A percentile compares a stretch with the other conserved stretches of the same genome.
Evolutionary conservation across 2,888 invertebrate species (phyloP).

Genomic region (Ptycholaimellus sp.): DNA sequence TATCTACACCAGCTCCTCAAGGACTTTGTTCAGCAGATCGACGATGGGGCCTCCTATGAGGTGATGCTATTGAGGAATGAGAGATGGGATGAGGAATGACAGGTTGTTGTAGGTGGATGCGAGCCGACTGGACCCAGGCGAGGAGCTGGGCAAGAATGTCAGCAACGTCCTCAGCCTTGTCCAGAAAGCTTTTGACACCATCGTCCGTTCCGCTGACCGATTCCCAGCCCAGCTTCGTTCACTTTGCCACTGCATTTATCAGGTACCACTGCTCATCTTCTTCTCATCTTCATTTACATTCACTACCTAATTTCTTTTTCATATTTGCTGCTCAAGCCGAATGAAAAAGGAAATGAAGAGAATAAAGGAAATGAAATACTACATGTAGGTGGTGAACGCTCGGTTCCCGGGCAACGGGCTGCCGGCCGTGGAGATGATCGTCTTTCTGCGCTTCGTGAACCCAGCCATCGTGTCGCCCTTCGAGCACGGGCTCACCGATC

Average conservation of each 20-base stretch:
- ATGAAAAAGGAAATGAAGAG: too few relatives aligned
- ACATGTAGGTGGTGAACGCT: conserved; percentile 8
- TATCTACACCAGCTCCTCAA: conserved; percentile 66
- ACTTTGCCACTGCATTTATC: conserved; percentile 82
- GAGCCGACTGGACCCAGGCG: conserved; percentile 28
- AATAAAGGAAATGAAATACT: too few relatives aligned
- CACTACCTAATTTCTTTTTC: conserved; percentile 8
- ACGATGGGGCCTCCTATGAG: too few relatives aligned
- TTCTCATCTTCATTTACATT: conserved; percentile 18
- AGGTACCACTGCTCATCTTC: conserved; percentile 30
- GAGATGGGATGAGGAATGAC: too few relatives aligned
- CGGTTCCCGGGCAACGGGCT: conserved; percentile 64
- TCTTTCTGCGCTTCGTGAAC: conserved; percentile 85
- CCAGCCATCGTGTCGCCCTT: conserved; percentile 91
- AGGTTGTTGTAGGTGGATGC: too few relatives aligned
- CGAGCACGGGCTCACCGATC: conserved; percentile 73
- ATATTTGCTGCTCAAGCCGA: conserved; percentile 31
- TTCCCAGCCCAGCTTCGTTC: conserved; percentile 81
- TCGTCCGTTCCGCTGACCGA: conserved; percentile 22
- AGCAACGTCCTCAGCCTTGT: conserved; percentile 65
- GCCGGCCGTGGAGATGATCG: conserved; percentile 82
- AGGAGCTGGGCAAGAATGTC: conserved; percentile 54
- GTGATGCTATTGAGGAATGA: too few relatives aligned
- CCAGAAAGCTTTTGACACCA: conserved; percentile 20
- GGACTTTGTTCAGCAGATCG: conserved; percentile 43